Conservation (phyloP, 2,113 vertebrate species). For the Rallus limicola region DNA sequence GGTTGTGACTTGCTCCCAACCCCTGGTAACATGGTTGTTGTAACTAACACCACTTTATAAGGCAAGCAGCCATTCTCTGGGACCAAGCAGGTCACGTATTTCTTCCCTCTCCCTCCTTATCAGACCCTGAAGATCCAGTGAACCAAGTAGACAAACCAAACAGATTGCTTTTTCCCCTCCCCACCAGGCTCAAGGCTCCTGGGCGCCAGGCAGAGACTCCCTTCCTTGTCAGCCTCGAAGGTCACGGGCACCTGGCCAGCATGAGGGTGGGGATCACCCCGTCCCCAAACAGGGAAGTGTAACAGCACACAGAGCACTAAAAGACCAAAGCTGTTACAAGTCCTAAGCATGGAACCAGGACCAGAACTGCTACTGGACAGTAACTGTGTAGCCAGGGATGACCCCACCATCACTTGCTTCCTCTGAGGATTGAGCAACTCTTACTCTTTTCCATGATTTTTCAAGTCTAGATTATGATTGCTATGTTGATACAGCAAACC, state of each 20-base stretch:
- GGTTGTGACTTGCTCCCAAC: neutral
- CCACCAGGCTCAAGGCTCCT: neutral
- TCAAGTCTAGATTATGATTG: neutral
- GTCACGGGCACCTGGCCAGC: neutral
- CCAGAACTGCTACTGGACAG: neutral
- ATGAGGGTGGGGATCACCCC: neutral
- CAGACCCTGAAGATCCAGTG: neutral
- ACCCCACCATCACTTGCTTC: neutral
- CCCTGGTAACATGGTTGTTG: neutral
- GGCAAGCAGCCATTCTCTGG: neutral
- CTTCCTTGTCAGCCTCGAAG: neutral
- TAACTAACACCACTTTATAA: neutral
- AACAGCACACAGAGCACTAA: neutral
- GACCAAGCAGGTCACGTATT: neutral
- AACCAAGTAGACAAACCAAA: neutral
- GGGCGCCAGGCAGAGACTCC: fast-evolving
- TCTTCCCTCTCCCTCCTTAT: neutral
- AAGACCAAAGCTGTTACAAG: neutral
- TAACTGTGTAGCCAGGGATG: neutral
- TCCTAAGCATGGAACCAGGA: neutral
- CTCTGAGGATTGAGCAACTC: neutral
- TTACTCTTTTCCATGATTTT: neutral
- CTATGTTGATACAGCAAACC: neutral
- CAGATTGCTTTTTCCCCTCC: neutral
- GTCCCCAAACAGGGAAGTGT: neutral